These are phyloP conservation scores for Chionoecetes opilio DNA, from an alignment of 1,140 invertebrate species.

Conservation along the genomic window DNA sequence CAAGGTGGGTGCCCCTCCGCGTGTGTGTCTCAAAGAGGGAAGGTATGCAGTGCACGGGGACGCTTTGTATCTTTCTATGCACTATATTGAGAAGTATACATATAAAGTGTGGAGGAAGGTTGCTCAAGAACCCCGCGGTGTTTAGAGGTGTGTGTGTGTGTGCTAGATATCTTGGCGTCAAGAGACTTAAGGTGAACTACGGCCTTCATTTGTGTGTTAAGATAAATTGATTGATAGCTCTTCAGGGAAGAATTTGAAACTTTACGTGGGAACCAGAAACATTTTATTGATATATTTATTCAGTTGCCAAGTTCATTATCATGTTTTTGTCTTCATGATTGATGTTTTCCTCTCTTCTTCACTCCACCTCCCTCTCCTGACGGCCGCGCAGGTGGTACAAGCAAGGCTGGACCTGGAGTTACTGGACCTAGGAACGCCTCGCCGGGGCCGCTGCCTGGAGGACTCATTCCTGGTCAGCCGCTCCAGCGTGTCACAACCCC, in stretches of 20 bases:
- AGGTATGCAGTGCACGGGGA: background rate
- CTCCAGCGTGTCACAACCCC: background rate
- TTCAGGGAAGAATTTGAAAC: no score
- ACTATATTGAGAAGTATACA: background rate
- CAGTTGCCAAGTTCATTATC: no score
- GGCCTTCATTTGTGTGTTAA: no score
- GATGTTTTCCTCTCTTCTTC: background rate
- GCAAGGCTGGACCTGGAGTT: slow-evolving; percentile 56
- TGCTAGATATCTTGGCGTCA: no score
- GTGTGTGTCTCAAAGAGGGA: background rate
- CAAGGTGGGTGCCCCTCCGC: background rate
- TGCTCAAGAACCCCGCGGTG: no score
- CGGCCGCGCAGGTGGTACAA: slow-evolving; percentile 64
- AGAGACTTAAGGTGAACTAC: no score
- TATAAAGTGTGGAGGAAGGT: no score
- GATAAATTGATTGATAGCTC: no score
- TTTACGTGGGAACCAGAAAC: no score
- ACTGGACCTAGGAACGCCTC: slow-evolving; percentile 49
- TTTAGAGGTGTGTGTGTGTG: no score
- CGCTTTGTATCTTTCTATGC: background rate
- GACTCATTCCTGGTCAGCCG: slow-evolving; percentile 1
- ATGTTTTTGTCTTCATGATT: background rate
- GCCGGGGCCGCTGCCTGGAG: slow-evolving; percentile 20
- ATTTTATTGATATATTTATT: no score
- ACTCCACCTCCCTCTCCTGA: background rate